Base-by-base conservation (phyloP, 1,140 invertebrate species). In the Drosophila neocordata region DNA sequence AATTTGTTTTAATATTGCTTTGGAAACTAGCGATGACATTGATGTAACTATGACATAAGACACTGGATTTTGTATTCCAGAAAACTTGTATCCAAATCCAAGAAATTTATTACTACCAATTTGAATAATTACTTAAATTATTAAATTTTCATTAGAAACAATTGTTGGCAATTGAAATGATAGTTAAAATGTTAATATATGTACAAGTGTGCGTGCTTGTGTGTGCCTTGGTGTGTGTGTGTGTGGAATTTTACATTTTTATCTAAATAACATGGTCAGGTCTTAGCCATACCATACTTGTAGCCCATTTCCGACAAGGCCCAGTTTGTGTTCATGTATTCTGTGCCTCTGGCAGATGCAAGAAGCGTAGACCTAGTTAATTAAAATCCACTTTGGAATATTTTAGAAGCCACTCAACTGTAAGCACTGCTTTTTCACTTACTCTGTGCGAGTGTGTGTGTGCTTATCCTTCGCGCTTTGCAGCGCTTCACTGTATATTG, bases 311-410 rank as follows among this genome's bases (percentile, higher is more conserved):
- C 41, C 13, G 13, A 44, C 13, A 7, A 48, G 11, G 51, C 51
- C n/a, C 51, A 53, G 20, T 22, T 22, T 4, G 20, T 53, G 12
- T 53, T 53, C 51, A 53, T 53, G 7, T 53, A 24, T 22, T 53
- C 11, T 24, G 51, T 53, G 51, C 51, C 51, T 53, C 55, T 27
- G 24, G 55, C 55, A 34, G 31, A n/a, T 35, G 51, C 12, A 24
- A 22, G n/a, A 12, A 22, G 27, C 20, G 55, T 57, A 57, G 55
- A 57, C 55, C 34, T 37, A 57, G 55, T 57, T 57, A 57, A 57
- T 57, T 57, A 57, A 57, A 57, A 57, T 57, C 55, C 55, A 57
- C 55, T 57, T 57, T 57, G 55, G 55, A 57, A 57, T 57, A 57
- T 34, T 57, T 57, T 57, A 57, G 24, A 57, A 57, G 34, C 55